Base-by-base conservation (phyloP, 2,888 invertebrate genomes). In the Drosophila gaucha region DNA sequence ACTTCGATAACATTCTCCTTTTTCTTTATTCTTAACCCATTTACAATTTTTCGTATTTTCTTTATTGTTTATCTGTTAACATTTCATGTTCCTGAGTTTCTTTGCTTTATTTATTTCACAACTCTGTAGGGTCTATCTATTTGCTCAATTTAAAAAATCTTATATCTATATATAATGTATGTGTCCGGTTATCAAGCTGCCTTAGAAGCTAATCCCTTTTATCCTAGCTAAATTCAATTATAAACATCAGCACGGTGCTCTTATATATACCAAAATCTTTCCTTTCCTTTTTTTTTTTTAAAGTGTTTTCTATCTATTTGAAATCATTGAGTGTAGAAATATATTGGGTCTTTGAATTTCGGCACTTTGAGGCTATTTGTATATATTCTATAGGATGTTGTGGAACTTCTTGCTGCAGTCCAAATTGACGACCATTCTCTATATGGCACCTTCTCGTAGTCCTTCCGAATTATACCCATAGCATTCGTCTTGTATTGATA, bases 311-410 rank as follows among this genome's bases (percentile, higher is more conserved):
- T 44, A 44, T 28, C 26, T 46, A 46, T n/a, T n/a, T 1, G 30
- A 31, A 31, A 31, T 31, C 18, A 46, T 31, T 9, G 6, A 20
- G 31, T 46, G 26, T 46, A 46, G 20, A 46, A 31, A 31, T 46
- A 20, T 31, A 46, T 46, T 18, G 16, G 46, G 4, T n/a, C 30
- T 46, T 46, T 14, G 5, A 22, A n/a, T 31, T 46, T 46, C 46
- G 46, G 46, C 46, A 46, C 46, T 46, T 46, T 46, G 46, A 46
- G 46, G 31, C 8, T 46, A 14, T n/a, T n/a, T n/a, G n/a, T n/a
- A n/a, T 10, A 12, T 31, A 31, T 31, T 31, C 9, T 31, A 31
- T 22, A 22, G 18, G 43, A 46, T 31, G 20, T 20, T 46, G 9
- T 12, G 46, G 46, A 46, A 46, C 30, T 31, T 24, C 41, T 16